Evolutionary conservation across 2,888 invertebrate species (phyloP).

Genomic region (Sarcophaga subvicina): DNA sequence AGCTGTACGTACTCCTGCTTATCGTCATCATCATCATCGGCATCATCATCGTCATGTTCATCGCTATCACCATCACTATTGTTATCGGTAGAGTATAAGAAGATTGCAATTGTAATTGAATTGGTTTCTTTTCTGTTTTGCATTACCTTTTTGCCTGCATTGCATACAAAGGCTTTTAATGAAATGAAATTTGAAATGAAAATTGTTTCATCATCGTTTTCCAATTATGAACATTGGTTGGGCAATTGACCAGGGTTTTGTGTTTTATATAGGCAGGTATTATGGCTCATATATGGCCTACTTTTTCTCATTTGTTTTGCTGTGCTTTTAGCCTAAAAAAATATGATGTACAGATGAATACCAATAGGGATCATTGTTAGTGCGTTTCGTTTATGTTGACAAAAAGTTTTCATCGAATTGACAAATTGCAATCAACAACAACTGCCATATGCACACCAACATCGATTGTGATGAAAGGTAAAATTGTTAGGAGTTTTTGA

Average conservation of each 20-base stretch:
- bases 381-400: slow-evolving; percentile 57
- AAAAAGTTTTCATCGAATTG: slow-evolving; percentile 52
- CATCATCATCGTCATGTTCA: slow-evolving; percentile 7
- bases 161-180: slow-evolving; percentile 57
- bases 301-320: neutral
- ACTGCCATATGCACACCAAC: neutral
- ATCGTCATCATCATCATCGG: slow-evolving; percentile 7
- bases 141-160: slow-evolving; percentile 31
- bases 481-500: neutral
- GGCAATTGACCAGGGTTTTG: neutral
- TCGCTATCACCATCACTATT: slow-evolving; percentile 17
- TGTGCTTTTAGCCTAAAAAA: slow-evolving; percentile 3
- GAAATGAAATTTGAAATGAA: slow-evolving; percentile 63
- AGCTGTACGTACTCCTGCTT: slow-evolving; percentile 27
- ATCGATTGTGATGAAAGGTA: slow-evolving; percentile 28
- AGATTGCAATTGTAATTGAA: slow-evolving; percentile 60
- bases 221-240: neutral
- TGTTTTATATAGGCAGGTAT: neutral
- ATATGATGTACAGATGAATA: slow-evolving; percentile 37
- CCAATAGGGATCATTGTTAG: slow-evolving; percentile 55
- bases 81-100: neutral
- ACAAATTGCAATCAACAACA: slow-evolving; percentile 66
- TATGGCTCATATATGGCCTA: slow-evolving; percentile 7
- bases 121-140: slow-evolving; percentile 57
- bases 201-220: slow-evolving; percentile 42